Base-by-base conservation (phyloP, 2,888 invertebrate genomes). In the Tachystola acroxantha region DNA sequence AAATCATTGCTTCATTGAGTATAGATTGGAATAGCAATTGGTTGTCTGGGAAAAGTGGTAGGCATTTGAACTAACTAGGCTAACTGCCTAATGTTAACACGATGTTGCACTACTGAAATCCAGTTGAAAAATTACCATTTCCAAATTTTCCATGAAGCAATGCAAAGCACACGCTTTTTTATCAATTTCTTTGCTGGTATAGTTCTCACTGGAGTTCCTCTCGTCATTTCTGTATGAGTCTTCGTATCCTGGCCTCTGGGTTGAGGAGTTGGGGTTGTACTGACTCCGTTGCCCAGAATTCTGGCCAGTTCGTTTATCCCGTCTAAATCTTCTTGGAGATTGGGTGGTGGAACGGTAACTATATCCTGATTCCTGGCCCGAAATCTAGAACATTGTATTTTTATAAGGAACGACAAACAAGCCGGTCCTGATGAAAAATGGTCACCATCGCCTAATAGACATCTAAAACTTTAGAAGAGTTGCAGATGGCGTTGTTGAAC, bases 61-160 rank as follows among this genome's bases (percentile, higher is more conserved):
- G n/a, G n/a, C n/a, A n/a, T n/a, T n/a, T n/a, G n/a, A n/a, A n/a
- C n/a, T n/a, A n/a, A n/a, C n/a, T n/a, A n/a, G n/a, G n/a, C n/a
- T n/a, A n/a, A n/a, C n/a, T n/a, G n/a, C n/a, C n/a, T n/a, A n/a
- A n/a, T n/a, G n/a, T n/a, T n/a, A n/a, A n/a, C n/a, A n/a, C n/a
- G n/a, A n/a, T n/a, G n/a, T n/a, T n/a, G n/a, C n/a, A n/a, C n/a
- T n/a, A n/a, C n/a, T n/a, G n/a, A n/a, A n/a, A n/a, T n/a, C n/a
- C n/a, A 16, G 10, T 12, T 11, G 16, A 14, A 26, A 38, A 51
- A 71, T 68, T 73, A 92, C 93, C 90, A 92, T 88, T 55, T 91
- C 89, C 44, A 93, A 64, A 63, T 91, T 89, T 40, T 90, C 89
- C 59, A 93, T 88, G 57, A 94, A 90, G 57, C 94, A 94, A 43